Base-by-base conservation (phyloP, 2,797 vertebrate species). In the Myotis daubentonii region DNA sequence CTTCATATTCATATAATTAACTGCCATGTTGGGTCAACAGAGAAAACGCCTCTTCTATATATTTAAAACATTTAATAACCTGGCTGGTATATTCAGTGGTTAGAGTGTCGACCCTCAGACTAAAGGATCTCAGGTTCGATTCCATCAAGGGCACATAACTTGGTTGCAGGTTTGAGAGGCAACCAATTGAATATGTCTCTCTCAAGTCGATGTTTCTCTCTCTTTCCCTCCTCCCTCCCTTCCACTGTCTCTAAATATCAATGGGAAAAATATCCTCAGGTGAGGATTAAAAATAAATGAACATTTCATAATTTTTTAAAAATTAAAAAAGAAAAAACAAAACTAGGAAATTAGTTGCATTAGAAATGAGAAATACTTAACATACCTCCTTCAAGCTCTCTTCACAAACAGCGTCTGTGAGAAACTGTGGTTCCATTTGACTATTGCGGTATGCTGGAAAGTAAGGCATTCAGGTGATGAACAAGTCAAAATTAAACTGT, bases 341-440 rank as follows among this genome's bases (percentile, higher is more conserved):
- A 55, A 25, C 3, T 89, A 8, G n/a, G 10, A 16, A 88, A 74
- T n/a, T 16, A 36, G 71, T 82, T 82, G 70, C 76, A 33, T 62
- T 28, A 89, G 38, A 95, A 89, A 68, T 71, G 30, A 65, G 13
- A 93, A 86, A 25, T 87, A 49, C 8, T 95, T 89, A 84, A 96
- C 97, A 55, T 98, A 99, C 99, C 98, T 98, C 99, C 86, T 98
- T 98, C 28, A 98, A 97, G 74, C 98, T 99, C 85, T 97, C 98
- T 95, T 98, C 97, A 79, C 98, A 98, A 91, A 99, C 97, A 86
- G 95, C 94, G 16, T 98, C 98, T 6, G 96, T 98, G 38, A 99
- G 98, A 65, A 99, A 98, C 33, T 99, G 98, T 71, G 98, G 99
- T 92, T 99, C 99, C 97, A 98, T 97, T 71, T 99, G 97, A 96